These are phyloP conservation scores for Dolichopus griseipennis DNA, from an alignment of 2,888 invertebrate species.

Conservation along the genomic window DNA sequence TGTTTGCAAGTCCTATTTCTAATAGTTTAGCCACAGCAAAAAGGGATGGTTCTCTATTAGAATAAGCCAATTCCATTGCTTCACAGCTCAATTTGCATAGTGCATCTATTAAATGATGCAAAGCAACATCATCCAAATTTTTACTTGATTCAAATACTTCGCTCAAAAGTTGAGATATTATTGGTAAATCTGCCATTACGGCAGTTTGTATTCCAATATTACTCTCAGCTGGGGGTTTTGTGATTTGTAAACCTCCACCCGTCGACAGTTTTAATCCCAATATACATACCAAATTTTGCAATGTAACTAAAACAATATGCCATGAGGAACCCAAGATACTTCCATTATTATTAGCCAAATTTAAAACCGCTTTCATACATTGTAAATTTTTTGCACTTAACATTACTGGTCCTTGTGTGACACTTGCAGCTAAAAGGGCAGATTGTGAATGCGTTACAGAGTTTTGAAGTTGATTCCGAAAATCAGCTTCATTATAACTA, in stretches of 20 bases:
- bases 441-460: slow-evolving; percentile 92
- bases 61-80: slow-evolving; percentile 93
- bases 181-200: slow-evolving; percentile 92
- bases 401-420: slow-evolving; percentile 64
- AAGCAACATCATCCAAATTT: slow-evolving; percentile 83
- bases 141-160: slow-evolving; percentile 91
- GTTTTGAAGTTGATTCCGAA: slow-evolving; percentile 87
- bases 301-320: slow-evolving; percentile 90
- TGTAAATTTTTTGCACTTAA: slow-evolving; percentile 95
- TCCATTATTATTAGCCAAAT: slow-evolving; percentile 85
- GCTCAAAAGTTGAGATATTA: slow-evolving; percentile 81
- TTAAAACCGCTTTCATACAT: slow-evolving; percentile 85
- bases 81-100: slow-evolving; percentile 92
- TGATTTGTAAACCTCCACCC: slow-evolving; percentile 74
- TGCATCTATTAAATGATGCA: slow-evolving; percentile 94
- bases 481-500: slow-evolving; percentile 57
- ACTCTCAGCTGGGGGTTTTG: slow-evolving; percentile 64
- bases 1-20: slow-evolving; percentile 93
- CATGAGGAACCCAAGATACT: slow-evolving; percentile 86
- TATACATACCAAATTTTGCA: slow-evolving; percentile 91
- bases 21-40: slow-evolving; percentile 97
- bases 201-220: slow-evolving; percentile 84
- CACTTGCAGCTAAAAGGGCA: slow-evolving; percentile 64
- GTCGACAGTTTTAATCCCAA: slow-evolving; percentile 90
- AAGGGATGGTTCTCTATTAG: slow-evolving; percentile 88